Base-by-base conservation (phyloP, 2,113 vertebrate genomes). In the Pitta sordida region DNA sequence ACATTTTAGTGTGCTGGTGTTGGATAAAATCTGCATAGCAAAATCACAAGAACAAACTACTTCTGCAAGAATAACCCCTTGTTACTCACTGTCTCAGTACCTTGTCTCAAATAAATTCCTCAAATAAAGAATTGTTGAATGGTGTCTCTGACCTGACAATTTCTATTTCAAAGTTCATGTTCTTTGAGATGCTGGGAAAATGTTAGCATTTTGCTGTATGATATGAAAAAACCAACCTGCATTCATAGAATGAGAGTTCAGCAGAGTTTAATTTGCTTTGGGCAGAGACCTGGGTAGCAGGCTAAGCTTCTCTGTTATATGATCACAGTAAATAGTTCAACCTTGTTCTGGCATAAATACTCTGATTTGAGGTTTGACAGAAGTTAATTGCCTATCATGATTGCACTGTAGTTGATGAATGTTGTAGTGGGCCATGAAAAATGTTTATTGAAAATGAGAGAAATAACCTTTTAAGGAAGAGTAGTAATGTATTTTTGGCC, bases 371-470 rank as follows among this genome's bases (percentile, higher is more conserved):
- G 83, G 94, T 97, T 96, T 96, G 82, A 91, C 49, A 59, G 95
- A 95, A 97, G 90, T 97, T 96, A 97, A 96, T 97, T 96, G 88
- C 81, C 41, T 93, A 44, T 95, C 94, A 86, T 93, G 77, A 93
- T 80, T 79, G 70, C 32, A 76, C 30, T 90, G 77, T 70, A 71
- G 46, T 41, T 91, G 70, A 78, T 73, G 77, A 95, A 73, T 75
- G 39, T 46, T 74, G 29, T 17, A 53, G 43, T 39, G 55, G 75
- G 53, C 39, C 67, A 53, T 64, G 81, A 77, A 55, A 84, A 92
- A 27, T 64, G 82, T 91, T 78, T 93, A 74, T 62, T 92, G 62
- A 84, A 88, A 93, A 95, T 43, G 69, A 88, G 76, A 91, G 48
- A 81, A 91, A 79, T 18, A 73, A 7, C 13, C 27, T 55, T 10